Conservation (phyloP, 37 sponge, comb jelly and placozoan species). For the Beroe forskalii region DNA sequence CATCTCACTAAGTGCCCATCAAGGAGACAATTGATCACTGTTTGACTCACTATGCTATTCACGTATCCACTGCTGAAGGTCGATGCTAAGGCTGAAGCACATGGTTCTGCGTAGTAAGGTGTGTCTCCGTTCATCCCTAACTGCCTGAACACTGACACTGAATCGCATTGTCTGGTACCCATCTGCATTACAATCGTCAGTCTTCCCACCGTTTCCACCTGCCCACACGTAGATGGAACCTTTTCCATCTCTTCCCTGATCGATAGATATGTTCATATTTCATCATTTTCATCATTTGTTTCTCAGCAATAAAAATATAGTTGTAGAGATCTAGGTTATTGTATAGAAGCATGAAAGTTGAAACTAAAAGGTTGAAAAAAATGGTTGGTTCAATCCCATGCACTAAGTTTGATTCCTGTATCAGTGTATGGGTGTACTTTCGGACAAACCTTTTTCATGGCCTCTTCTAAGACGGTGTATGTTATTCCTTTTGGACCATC, state of each 20-base stretch:
- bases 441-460: slow-evolving; percentile 5
- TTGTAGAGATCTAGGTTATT: no score
- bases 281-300: no score
- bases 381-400: no score
- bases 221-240: slow-evolving; percentile 60
- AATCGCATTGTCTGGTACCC: slow-evolving; percentile 58
- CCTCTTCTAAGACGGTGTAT: background rate
- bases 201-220: slow-evolving; percentile 57
- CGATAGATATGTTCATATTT: no score
- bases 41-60: slow-evolving; percentile 12
- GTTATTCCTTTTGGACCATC: slow-evolving; percentile 53
- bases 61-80: slow-evolving; percentile 46
- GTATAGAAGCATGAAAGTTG: no score
- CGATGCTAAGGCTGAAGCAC: slow-evolving; percentile 37
- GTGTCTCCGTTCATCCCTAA: slow-evolving; percentile 54
- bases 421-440: no score
- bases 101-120: slow-evolving; percentile 62
- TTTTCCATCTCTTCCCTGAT: slow-evolving; percentile 49
- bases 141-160: slow-evolving; percentile 45
- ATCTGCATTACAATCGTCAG: slow-evolving; percentile 49
- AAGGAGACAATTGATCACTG: no score
- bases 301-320: no score
- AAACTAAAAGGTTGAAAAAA: no score
- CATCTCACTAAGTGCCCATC: no score
- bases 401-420: no score